phyloP scores from a whole-genome alignment of 2,888 invertebrate species.

The Dynastes tityus region DNA sequence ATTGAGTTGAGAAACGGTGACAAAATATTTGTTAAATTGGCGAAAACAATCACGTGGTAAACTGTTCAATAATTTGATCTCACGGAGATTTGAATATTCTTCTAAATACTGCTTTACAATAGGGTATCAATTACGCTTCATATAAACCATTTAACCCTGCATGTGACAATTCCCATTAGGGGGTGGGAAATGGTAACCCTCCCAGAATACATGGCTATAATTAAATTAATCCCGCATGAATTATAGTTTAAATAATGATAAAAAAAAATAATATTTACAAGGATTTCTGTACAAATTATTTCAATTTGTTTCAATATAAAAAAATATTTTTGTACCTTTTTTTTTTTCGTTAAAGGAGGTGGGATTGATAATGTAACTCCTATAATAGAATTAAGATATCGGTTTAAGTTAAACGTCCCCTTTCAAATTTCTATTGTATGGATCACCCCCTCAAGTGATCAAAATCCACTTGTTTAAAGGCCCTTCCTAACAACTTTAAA shows the following conservation, averaged over 20 bases:
- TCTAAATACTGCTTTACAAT: conserved; percentile 22
- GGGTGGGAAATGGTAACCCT: conserved; percentile 49
- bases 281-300: too few relatives aligned
- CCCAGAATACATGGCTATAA: not conserved
- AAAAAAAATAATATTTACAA: not conserved
- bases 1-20: too few relatives aligned
- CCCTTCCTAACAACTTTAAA: conserved; percentile 59
- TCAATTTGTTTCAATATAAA: too few relatives aligned
- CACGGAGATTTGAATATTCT: conserved; percentile 27
- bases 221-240: not conserved
- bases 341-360: too few relatives aligned
- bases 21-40: not conserved
- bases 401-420: conserved; percentile 45
- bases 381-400: conserved; percentile 47
- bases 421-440: conserved; percentile 50
- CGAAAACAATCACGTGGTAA: not conserved
- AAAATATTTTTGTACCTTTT: too few relatives aligned
- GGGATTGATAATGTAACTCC: too few relatives aligned
- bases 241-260: not conserved
- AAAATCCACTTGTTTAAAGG: conserved; percentile 65
- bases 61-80: conserved; percentile 10
- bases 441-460: conserved; percentile 59
- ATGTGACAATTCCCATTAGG: conserved; percentile 53
- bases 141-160: conserved; percentile 39
- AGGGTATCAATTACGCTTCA: conserved; percentile 38